A percentile compares a stretch with the other conserved stretches of the same genome.
Evolutionary conservation across 2,113 vertebrate species (phyloP).

Genomic region (Datnioides undecimradiatus): DNA sequence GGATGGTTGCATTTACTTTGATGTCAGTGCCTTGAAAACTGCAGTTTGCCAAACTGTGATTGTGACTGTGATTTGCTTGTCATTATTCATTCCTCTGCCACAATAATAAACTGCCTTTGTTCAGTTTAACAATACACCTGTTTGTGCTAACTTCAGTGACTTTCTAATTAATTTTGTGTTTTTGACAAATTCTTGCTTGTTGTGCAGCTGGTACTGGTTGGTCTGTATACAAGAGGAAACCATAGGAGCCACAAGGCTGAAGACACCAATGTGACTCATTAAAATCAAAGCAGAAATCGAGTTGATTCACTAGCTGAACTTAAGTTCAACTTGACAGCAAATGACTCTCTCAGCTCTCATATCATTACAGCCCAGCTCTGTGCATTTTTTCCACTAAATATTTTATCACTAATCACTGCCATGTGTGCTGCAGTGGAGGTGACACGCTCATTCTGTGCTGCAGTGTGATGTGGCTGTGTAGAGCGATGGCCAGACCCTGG

Average conservation of each 20-base stretch:
- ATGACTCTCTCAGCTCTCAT: constrained; percentile 20
- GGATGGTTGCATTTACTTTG: not conserved
- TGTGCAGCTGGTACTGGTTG: not conserved
- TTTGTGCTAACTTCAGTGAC: not conserved
- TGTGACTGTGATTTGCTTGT: not conserved
- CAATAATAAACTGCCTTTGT: not conserved
- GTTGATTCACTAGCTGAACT: constrained; percentile 16
- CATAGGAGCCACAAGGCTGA: not conserved
- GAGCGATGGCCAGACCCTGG: constrained; percentile 37
- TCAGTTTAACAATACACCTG: not conserved
- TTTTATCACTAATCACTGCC: constrained; percentile 57
- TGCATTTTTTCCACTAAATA: constrained; percentile 15
- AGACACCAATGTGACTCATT: not conserved
- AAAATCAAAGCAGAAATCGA: constrained; percentile 23
- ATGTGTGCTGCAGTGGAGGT: constrained; percentile 52
- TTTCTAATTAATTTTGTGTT: not conserved
- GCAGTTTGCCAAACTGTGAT: not conserved
- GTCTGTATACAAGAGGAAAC: not conserved
- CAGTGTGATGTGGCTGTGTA: constrained; percentile 38
- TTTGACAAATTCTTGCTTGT: not conserved
- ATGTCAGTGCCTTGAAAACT: not conserved
- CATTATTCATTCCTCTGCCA: not conserved
- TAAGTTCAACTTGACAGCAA: constrained; percentile 19
- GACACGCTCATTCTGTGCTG: constrained; percentile 44
- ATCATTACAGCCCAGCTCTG: constrained; percentile 3